Conservation (phyloP, 2,888 invertebrate species). For the Agonopterix heracliana region DNA sequence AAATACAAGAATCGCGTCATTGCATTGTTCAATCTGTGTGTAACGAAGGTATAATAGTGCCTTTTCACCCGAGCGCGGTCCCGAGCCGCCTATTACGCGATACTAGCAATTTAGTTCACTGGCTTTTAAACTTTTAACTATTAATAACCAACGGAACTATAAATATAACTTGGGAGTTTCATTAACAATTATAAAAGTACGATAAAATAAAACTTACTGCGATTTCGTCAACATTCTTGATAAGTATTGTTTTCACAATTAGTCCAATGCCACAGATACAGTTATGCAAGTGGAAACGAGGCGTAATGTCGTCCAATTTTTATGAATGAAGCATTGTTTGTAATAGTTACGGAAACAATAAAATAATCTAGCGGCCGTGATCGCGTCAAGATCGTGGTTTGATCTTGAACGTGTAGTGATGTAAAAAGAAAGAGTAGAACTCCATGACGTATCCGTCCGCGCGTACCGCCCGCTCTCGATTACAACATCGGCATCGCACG, state of each 20-base stretch:
- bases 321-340: slow-evolving; percentile 20
- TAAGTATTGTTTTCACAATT: not conserved
- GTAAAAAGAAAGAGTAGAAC: slow-evolving; percentile 19
- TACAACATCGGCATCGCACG: slow-evolving; percentile 6
- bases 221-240: not conserved
- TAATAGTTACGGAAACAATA: slow-evolving; percentile 21
- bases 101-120: no score
- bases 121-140: no score
- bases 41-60: not conserved
- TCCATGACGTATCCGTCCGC: no score
- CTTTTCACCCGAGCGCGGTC: no score
- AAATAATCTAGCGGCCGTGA: slow-evolving; percentile 22
- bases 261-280: not conserved
- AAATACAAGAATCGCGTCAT: not conserved
- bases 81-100: no score
- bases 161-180: no score
- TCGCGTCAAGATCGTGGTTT: slow-evolving; percentile 23
- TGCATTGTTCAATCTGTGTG: slow-evolving; percentile 7
- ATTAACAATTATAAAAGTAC: no score
- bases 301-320: slow-evolving; percentile 7
- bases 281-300: slow-evolving; percentile 4
- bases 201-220: no score
- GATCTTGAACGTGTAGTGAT: slow-evolving; percentile 38
- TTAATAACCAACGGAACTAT: no score
- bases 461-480: not conserved